Evolutionary conservation across 1,140 invertebrate genomes (phyloP).

Genomic region (Bombus terrestris): DNA sequence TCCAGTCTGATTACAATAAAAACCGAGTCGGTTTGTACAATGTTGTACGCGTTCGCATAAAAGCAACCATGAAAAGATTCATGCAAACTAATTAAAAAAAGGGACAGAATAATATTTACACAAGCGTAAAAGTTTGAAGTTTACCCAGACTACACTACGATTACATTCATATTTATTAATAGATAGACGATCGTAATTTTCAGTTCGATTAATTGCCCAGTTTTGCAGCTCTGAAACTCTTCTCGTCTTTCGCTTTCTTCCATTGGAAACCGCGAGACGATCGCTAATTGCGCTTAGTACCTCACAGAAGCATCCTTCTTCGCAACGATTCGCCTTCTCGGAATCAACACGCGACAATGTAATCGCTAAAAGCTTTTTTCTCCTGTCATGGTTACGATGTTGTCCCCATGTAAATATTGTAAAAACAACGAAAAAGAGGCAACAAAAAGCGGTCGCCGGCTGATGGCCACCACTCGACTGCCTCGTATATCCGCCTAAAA

Average conservation of each 20-base stretch:
- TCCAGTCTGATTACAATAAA: background rate
- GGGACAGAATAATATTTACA: background rate
- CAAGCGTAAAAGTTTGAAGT: background rate
- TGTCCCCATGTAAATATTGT: constrained; percentile 38
- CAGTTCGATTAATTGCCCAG: constrained; percentile 4
- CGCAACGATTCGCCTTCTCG: background rate
- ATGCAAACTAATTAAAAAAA: background rate
- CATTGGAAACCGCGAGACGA: background rate
- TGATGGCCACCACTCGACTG: constrained; percentile 29
- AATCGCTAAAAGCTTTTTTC: constrained; percentile 45
- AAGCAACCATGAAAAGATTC: background rate
- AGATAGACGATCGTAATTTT: background rate
- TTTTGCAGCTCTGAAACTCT: background rate
- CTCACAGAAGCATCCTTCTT: background rate
- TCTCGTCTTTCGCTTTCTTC: background rate
- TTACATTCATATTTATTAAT: background rate
- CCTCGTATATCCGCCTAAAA: constrained; percentile 30
- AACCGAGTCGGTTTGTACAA: background rate
- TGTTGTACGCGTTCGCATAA: background rate
- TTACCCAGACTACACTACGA: background rate
- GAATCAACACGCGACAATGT: constrained; percentile 7
- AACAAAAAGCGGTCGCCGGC: constrained; percentile 16
- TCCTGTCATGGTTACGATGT: constrained; percentile 1
- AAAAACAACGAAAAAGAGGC: constrained; percentile 24
- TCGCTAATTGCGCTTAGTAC: background rate